A percentile compares a stretch with the other conserved stretches of the same genome.
Evolutionary conservation across 1,140 invertebrate genomes (phyloP).

Genomic region (Pseudomyrmex flavicornis): DNA sequence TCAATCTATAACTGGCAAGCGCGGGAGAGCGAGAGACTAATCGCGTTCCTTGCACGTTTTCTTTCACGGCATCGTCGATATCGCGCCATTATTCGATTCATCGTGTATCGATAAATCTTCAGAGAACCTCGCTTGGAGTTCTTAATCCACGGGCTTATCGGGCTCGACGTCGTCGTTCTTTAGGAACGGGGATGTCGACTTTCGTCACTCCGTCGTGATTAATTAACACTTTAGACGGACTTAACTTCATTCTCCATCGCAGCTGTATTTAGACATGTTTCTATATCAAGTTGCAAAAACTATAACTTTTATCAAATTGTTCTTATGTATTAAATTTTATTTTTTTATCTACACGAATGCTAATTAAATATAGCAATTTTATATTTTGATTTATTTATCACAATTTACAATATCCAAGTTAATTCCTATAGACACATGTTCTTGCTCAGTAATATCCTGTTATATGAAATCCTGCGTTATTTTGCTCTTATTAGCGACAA

Average conservation of each 20-base stretch:
- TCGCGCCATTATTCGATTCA: slow-evolving; percentile 55
- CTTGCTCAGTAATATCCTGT: slow-evolving; percentile 26
- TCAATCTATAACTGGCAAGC: slow-evolving; percentile 45
- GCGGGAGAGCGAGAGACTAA: slow-evolving; percentile 52
- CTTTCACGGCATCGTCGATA: slow-evolving; percentile 12
- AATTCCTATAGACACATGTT: not conserved
- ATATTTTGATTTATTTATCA: not conserved
- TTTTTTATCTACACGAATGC: not conserved
- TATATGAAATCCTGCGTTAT: not conserved
- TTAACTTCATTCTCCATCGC: no score
- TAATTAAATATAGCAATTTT: not conserved
- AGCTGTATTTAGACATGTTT: no score
- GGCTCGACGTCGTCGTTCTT: slow-evolving; percentile 15
- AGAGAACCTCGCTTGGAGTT: slow-evolving; percentile 4
- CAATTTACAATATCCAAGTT: not conserved
- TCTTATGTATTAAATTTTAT: not conserved
- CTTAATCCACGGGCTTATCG: slow-evolving; percentile 45
- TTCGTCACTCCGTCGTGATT: slow-evolving; percentile 41
- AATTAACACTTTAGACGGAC: slow-evolving; percentile 29
- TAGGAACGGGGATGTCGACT: not conserved
- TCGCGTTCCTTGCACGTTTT: slow-evolving; percentile 20
- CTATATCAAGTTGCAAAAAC: no score
- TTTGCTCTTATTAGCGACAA: not conserved
- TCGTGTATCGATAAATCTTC: slow-evolving; percentile 64
- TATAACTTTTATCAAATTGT: no score